Percentiles rank a stretch among this genome's conserved stretches.
Conservation (phyloP, 2,888 invertebrate genomes). For the Anoncus sp. region DNA sequence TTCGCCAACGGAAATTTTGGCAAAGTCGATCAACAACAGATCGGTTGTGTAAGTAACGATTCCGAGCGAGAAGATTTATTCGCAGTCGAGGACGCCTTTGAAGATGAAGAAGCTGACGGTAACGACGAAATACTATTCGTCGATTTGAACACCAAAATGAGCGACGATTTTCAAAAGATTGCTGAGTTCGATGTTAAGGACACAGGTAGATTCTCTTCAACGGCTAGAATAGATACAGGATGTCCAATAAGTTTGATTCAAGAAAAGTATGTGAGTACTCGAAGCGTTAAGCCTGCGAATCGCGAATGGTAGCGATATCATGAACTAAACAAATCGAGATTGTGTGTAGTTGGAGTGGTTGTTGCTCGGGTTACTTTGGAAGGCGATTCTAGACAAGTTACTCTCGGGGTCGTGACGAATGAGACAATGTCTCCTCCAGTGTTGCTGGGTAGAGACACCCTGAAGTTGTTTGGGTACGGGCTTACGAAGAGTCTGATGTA, state of each 20-base stretch:
- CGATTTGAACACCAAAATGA: conserved; percentile 14
- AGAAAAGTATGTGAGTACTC: conserved; percentile 37
- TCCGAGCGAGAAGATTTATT: conserved; percentile 4
- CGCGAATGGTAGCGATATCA: conserved; percentile 37
- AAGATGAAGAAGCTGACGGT: background rate
- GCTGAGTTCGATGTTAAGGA: conserved; percentile 25
- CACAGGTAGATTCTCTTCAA: conserved; percentile 26
- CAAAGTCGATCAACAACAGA: conserved; percentile 19
- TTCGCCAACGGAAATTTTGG: background rate
- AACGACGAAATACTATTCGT: conserved; percentile 33
- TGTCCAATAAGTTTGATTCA: conserved; percentile 50
- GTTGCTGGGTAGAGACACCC: conserved; percentile 38
- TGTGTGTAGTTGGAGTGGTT: conserved; percentile 26
- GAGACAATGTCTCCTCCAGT: conserved; percentile 34
- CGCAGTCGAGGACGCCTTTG: background rate
- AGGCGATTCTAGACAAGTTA: conserved; percentile 3
- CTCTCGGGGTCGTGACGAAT: conserved; percentile 38
- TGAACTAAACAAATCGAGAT: conserved; percentile 42
- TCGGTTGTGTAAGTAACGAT: background rate
- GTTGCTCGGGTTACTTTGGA: conserved; percentile 40
- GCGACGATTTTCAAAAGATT: conserved; percentile 40
- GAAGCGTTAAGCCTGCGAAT: conserved; percentile 1
- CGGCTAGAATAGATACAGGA: conserved; percentile 48
- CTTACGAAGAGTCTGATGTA: conserved; percentile 43
- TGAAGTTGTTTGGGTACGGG: conserved; percentile 46